Evolutionary conservation across 2,888 invertebrate genomes (phyloP), one percentile per base, ranked within the genome.

Genomic region (Aproaerema taeniolella): DNA sequence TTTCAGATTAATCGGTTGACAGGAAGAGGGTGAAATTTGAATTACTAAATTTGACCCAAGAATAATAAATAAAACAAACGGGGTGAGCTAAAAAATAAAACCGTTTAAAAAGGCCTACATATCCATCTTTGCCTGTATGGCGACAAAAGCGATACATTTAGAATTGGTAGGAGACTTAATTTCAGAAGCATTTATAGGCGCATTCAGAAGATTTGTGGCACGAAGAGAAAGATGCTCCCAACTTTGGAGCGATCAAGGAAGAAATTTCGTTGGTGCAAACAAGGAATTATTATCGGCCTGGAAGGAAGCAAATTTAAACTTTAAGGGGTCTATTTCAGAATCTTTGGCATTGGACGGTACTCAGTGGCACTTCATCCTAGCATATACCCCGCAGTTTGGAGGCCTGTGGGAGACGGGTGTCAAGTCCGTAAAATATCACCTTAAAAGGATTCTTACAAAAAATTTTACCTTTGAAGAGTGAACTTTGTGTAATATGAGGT

Each of bases 281-380:
- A 50, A 42, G 41, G 44, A 49, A 16, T 30, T 54, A 5, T 12
- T 6, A 7, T 32, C 29, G 4, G 40, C 47, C 6, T 50, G 39
- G 39, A 13, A 34, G 13, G 43, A 45, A 28, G 42, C 42, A 1
- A 41, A 31, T 9, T 14, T 38, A 15, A 17, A 38, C n/a, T 31
- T 31, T 9, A 8, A 16, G 11, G 28, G 17, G 29, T 10, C 17
- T 10, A 15, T 10, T 10, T 31, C 9, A 10, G n/a, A 32, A 9
- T 15, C 26, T n/a, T 12, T 43, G 14, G 46, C 47, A 2, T 13
- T 20, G 3, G 47, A 55, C 7, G 46, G 46, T 0, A 51, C 50
- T 2, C 43, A 47, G 13, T 51, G 49, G 51, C 49, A 53, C 26
- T 47, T 46, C 17, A 50, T 52, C 7, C 54, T 52, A 10, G 40